phyloP scores from a whole-genome alignment of 1,140 invertebrate genomes.

The Camponotus vicinus region DNA sequence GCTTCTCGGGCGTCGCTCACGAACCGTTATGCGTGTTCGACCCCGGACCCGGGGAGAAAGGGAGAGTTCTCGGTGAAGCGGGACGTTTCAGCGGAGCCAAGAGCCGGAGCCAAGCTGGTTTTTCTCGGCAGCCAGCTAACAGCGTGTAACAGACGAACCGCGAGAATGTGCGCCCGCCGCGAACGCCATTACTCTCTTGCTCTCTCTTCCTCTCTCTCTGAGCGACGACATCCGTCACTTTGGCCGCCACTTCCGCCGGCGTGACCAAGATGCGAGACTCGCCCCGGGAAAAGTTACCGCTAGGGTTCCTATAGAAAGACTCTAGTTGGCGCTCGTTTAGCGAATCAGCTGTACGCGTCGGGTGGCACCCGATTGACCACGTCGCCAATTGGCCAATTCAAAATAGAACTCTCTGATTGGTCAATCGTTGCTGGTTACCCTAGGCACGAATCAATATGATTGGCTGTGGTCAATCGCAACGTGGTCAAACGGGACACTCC shows the following conservation, averaged over 20 bases:
- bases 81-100: background rate
- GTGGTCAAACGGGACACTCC: too few species aligned
- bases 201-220: conserved; percentile 2
- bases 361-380: too few species aligned
- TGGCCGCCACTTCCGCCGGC: conserved; percentile 58
- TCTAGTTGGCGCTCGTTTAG: too few species aligned
- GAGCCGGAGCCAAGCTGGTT: background rate
- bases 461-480: too few species aligned
- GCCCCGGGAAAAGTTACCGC: background rate
- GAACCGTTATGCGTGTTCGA: background rate
- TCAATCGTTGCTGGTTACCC: too few species aligned
- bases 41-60: background rate
- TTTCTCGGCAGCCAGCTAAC: background rate
- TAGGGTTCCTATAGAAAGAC: too few species aligned
- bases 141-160: conserved; percentile 52
- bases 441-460: too few species aligned
- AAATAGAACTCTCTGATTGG: too few species aligned
- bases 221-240: conserved; percentile 66
- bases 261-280: background rate
- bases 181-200: conserved; percentile 66
- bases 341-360: too few species aligned
- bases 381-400: too few species aligned
- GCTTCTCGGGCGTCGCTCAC: background rate
- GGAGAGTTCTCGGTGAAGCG: background rate
- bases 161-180: conserved; percentile 39